Evolutionary conservation across 2,888 invertebrate species (phyloP).

Genomic region (Tethea ocularis): DNA sequence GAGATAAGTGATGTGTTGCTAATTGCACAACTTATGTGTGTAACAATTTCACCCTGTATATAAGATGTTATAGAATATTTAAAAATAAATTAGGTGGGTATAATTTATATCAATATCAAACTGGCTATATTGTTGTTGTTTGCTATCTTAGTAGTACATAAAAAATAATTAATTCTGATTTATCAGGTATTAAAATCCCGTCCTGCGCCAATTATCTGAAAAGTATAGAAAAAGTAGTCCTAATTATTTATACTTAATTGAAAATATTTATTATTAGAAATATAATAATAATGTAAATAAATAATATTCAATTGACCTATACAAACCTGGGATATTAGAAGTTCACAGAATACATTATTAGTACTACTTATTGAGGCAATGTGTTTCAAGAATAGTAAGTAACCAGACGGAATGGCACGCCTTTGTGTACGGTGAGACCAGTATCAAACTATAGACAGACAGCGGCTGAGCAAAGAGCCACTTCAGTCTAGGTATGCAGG

Average conservation of each 20-base stretch:
- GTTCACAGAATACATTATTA: background rate
- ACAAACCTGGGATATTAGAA: too few species aligned
- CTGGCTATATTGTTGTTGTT: too few species aligned
- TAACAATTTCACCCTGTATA: too few species aligned
- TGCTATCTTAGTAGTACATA: too few species aligned
- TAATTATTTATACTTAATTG: too few species aligned
- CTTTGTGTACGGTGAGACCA: slow-evolving; percentile 56
- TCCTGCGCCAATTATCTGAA: too few species aligned
- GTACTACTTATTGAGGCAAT: background rate
- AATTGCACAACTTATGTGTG: background rate
- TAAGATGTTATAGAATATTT: background rate
- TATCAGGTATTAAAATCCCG: too few species aligned
- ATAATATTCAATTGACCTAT: too few species aligned
- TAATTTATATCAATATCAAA: background rate
- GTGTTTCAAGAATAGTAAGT: slow-evolving; percentile 36
- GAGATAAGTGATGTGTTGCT: background rate
- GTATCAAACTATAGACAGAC: slow-evolving; percentile 30
- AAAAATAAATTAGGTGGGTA: background rate
- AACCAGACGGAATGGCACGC: slow-evolving; percentile 62
- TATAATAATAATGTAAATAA: too few species aligned
- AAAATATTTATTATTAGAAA: too few species aligned
- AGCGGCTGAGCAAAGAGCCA: slow-evolving; percentile 42
- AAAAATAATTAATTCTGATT: too few species aligned
- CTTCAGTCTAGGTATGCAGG: slow-evolving; percentile 51
- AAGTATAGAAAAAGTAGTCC: too few species aligned